Conservation (phyloP, 2,113 vertebrate genomes). For the Pitta sordida region DNA sequence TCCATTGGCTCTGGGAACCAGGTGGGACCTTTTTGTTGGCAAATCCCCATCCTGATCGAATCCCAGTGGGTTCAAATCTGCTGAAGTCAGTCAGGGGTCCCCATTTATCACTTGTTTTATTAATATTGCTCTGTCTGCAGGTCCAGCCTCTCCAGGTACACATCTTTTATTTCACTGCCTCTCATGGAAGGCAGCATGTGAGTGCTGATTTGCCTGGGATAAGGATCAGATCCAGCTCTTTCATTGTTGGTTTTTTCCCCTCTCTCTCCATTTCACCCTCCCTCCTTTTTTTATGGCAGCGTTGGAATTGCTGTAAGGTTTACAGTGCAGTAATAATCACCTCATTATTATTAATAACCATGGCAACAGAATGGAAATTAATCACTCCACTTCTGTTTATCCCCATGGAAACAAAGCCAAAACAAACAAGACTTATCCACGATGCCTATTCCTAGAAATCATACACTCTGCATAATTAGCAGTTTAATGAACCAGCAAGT, state of each 20-base stretch:
- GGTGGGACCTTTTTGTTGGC: neutral
- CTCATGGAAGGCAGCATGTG: neutral
- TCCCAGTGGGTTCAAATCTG: neutral
- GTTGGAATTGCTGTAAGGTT: conserved; percentile 45
- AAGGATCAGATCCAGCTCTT: neutral
- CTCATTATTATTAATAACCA: conserved; percentile 74
- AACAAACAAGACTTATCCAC: conserved; percentile 59
- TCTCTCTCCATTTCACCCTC: neutral
- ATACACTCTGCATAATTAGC: conserved; percentile 18
- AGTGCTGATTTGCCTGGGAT: conserved; percentile 21
- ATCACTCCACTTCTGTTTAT: conserved; percentile 61
- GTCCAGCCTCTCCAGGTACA: conserved; percentile 1
- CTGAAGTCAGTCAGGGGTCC: neutral
- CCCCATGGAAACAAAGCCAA: conserved; percentile 65
- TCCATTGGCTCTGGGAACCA: neutral
- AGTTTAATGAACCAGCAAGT: neutral
- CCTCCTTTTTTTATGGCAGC: neutral
- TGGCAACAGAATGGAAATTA: conserved; percentile 71
- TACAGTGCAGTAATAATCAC: conserved; percentile 62
- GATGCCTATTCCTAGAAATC: conserved; percentile 61
- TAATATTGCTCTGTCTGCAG: conserved; percentile 31
- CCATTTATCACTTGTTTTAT: conserved; percentile 46
- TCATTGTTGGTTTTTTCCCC: neutral
- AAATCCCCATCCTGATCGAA: neutral
- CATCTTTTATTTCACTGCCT: conserved; percentile 16